Evolutionary conservation across 2,113 vertebrate genomes (phyloP).

Genomic region (Nothobranchius furzeri): DNA sequence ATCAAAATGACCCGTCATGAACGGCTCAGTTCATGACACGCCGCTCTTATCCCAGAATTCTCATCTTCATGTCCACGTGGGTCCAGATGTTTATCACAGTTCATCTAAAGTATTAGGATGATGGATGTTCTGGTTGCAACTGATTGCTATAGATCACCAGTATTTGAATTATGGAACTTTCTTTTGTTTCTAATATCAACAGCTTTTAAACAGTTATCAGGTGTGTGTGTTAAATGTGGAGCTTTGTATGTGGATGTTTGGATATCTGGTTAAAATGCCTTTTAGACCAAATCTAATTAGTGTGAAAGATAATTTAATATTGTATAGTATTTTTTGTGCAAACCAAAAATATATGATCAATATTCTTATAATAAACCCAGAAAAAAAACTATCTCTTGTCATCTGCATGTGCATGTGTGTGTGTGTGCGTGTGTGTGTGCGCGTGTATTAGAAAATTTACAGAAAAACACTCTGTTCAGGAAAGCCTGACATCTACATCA

Average conservation of each 20-base stretch:
- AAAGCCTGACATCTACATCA: no score
- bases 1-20: not conserved
- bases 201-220: constrained; percentile 22
- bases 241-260: constrained; percentile 27
- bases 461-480: no score
- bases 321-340: constrained; percentile 71
- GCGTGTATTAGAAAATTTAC: no score
- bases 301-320: constrained; percentile 55
- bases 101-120: not conserved
- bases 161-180: constrained; percentile 44
- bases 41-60: not conserved
- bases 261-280: constrained; percentile 43
- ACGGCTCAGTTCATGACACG: not conserved
- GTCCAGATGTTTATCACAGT: not conserved
- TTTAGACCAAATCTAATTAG: constrained; percentile 64
- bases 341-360: constrained; percentile 72
- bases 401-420: not conserved
- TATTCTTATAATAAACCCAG: constrained; percentile 83
- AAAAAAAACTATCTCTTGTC: constrained; percentile 41
- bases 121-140: not conserved
- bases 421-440: not conserved
- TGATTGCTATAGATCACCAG: constrained; percentile 42
- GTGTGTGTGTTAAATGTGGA: constrained; percentile 23
- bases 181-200: constrained; percentile 49
- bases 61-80: not conserved